phyloP scores from a whole-genome alignment of 2,113 vertebrate genomes.

The Zosterops pallidus region DNA sequence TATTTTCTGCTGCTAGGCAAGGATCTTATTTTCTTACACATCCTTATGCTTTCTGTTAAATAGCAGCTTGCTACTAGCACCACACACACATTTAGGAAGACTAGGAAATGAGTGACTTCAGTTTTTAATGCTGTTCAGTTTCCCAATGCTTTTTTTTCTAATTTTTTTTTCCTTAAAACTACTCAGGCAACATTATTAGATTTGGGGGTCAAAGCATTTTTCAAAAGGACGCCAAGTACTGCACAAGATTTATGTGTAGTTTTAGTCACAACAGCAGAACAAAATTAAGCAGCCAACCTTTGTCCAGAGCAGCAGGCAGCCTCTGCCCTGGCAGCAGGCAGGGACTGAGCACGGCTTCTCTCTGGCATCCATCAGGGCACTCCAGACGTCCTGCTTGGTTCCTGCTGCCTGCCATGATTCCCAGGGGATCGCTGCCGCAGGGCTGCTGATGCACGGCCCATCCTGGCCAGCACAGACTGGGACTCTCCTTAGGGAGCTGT shows the following conservation, averaged over 20 bases:
- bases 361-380: not conserved
- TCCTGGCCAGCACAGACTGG: rapidly evolving
- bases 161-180: not conserved
- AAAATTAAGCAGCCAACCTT: slow-evolving; percentile 31
- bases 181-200: not conserved
- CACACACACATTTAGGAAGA: not conserved
- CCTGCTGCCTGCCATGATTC: not conserved
- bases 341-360: not conserved
- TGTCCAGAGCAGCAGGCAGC: not conserved
- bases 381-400: not conserved
- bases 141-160: not conserved
- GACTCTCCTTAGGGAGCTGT: rapidly evolving
- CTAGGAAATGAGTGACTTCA: not conserved
- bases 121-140: not conserved
- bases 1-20: not conserved
- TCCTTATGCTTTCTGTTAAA: not conserved
- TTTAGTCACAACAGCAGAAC: slow-evolving; percentile 27
- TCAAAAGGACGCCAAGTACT: not conserved
- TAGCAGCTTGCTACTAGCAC: not conserved
- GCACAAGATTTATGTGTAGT: not conserved
- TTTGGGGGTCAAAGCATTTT: not conserved
- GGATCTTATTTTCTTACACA: not conserved
- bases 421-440: rapidly evolving
- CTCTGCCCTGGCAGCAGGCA: not conserved
- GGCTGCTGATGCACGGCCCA: not conserved